Percentiles rank a stretch among this genome's conserved stretches.
phyloP scores from a whole-genome alignment of 1,140 invertebrate genomes.

The Magallana gigas region DNA sequence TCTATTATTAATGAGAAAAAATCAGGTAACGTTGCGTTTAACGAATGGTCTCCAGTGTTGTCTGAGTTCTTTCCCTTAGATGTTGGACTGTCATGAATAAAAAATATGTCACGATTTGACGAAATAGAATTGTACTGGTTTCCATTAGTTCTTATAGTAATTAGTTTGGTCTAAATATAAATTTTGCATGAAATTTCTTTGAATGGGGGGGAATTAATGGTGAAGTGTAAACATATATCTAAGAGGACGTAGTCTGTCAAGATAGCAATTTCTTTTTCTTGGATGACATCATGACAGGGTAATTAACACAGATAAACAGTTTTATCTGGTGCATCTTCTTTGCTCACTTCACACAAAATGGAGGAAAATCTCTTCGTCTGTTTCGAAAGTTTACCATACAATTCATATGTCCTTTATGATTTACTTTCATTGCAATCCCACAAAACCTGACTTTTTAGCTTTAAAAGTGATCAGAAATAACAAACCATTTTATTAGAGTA shows the following conservation, averaged over 20 bases:
- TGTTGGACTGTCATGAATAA: conserved; percentile 9
- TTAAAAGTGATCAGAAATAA: background rate
- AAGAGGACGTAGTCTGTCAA: background rate
- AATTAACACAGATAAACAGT: conserved; percentile 31
- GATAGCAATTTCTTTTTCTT: background rate
- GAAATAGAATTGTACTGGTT: background rate
- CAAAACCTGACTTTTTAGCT: background rate
- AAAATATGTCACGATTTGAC: conserved; percentile 29
- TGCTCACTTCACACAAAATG: background rate
- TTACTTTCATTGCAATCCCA: too few relatives aligned
- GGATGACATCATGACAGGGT: background rate
- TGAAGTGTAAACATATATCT: conserved; percentile 18
- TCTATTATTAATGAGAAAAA: conserved; percentile 12
- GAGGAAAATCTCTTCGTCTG: too few relatives aligned
- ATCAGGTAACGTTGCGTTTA: background rate
- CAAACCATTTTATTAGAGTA: background rate
- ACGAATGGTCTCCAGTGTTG: background rate
- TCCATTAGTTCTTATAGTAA: background rate
- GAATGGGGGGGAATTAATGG: background rate
- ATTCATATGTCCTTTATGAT: too few relatives aligned
- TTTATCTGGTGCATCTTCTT: background rate
- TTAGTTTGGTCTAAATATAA: background rate
- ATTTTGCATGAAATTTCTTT: conserved; percentile 35
- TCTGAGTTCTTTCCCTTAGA: conserved; percentile 14
- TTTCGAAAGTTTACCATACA: too few relatives aligned